Base-by-base conservation (phyloP, 2,113 vertebrate genomes). In the Petrocephalus zakoni region DNA sequence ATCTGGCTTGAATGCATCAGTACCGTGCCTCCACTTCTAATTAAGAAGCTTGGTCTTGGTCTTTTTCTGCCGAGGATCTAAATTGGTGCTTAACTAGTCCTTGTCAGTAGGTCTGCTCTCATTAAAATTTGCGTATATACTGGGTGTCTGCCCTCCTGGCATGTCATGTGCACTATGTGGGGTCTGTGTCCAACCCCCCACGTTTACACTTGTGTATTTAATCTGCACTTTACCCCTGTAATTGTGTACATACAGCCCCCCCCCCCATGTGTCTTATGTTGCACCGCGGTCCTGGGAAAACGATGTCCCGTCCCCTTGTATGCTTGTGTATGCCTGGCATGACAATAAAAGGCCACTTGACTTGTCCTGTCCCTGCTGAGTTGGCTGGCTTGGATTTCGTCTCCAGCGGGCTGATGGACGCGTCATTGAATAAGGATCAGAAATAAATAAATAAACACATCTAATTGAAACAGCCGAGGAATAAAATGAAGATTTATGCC, bases 401-500 rank as follows among this genome's bases (percentile, higher is more conserved):
- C 61, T 64, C 61, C 4, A 64, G 61, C 61, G 10, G 78, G 21
- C 34, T 83, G 78, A 83, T n/a, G 78, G 78, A 83, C 42, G 47
- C 21, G 0, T 49, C 37, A 42, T n/a, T 10, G 46, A 83, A n/a
- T 22, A 55, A 22, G 51, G 22, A 2, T 22, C 49, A 5, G n/a
- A 52, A 85, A 55, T 52, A 55, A 86, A 86, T 86, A 86, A 86
- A 52, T 34, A 86, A 86, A 11, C 17, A 2, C 49, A 56, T 55
- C 49, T 34, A 86, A 55, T 86, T 56, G 49, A 52, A 55, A 37
- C 84, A 86, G 49, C 37, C 25, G 52, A 86, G 49, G 84, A 19
- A 86, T 86, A 37, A 56, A 86, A 86, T 86, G 13, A 86, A 86
- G 84, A 53, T 86, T 86, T 86, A 86, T 86, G 49, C 84, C 51